phyloP scores from a whole-genome alignment of 2,888 invertebrate genomes.

The Meganola albula region DNA sequence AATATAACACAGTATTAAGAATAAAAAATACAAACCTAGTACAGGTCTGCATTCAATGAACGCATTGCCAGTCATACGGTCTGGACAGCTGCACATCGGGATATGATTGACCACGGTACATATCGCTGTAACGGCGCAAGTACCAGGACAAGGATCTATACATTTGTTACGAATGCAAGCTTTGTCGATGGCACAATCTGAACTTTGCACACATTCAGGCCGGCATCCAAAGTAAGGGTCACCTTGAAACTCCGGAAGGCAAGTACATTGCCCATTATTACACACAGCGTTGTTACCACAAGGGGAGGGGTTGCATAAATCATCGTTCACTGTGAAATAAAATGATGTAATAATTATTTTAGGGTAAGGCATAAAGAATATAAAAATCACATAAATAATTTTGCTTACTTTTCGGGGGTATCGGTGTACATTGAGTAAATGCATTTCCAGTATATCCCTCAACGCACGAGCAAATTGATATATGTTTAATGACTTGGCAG shows the following conservation, averaged over 20 bases:
- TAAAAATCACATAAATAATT: neutral
- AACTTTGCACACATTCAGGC: conserved; percentile 87
- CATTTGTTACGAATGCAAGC: conserved; percentile 87
- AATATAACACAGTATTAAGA: neutral
- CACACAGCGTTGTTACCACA: conserved; percentile 86
- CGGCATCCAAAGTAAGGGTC: conserved; percentile 87
- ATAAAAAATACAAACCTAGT: conserved; percentile 48
- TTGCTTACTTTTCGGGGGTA: conserved; percentile 52
- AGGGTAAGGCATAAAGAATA: neutral
- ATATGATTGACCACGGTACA: conserved; percentile 83
- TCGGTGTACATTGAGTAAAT: conserved; percentile 70
- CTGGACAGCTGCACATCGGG: conserved; percentile 79
- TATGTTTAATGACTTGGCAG: conserved; percentile 79
- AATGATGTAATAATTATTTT: neutral
- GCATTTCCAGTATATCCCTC: conserved; percentile 80
- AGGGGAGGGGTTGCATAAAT: conserved; percentile 82
- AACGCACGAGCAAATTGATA: conserved; percentile 79
- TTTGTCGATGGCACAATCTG: conserved; percentile 82
- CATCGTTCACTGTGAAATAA: conserved; percentile 46
- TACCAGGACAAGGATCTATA: conserved; percentile 86
- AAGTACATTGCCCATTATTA: conserved; percentile 81
- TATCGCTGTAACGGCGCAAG: conserved; percentile 85
- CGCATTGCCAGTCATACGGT: conserved; percentile 83
- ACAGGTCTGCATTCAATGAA: conserved; percentile 79
- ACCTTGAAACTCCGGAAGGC: conserved; percentile 84